phyloP scores from a whole-genome alignment of 2,113 vertebrate genomes.

The Brachyhypopomus gauderio region DNA sequence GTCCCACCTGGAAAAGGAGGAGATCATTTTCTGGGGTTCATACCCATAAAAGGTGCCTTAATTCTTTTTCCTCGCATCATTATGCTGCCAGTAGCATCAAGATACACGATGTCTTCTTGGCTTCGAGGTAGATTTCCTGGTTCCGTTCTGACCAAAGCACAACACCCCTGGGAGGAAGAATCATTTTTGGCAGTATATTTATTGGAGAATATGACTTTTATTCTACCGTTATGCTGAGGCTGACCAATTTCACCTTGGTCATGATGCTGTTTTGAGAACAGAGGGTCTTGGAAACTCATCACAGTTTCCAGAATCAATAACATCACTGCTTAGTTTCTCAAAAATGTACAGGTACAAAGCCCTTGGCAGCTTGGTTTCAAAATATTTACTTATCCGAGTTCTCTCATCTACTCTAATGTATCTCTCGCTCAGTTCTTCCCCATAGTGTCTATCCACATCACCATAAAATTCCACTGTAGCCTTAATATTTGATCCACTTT shows the following conservation, averaged over 20 bases:
- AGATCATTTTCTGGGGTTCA: conserved; percentile 21
- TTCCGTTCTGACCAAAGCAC: conserved; percentile 40
- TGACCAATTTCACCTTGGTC: not conserved
- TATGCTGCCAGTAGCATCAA: conserved; percentile 45
- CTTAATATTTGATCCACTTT: not conserved
- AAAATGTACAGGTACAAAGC: conserved; percentile 2
- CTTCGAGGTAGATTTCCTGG: conserved; percentile 1
- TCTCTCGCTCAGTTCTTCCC: not conserved
- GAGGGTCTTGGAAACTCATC: conserved; percentile 4
- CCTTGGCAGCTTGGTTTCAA: not conserved
- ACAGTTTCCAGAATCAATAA: not conserved
- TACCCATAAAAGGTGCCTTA: conserved; percentile 33
- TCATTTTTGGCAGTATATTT: conserved; percentile 32
- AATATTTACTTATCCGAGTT: not conserved
- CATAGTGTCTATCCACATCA: not conserved
- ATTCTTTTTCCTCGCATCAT: not conserved
- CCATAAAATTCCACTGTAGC: conserved; percentile 14
- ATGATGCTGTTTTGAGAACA: not conserved
- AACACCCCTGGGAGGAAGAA: conserved; percentile 40
- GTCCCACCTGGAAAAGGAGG: conserved; percentile 39
- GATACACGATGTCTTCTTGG: conserved; percentile 40
- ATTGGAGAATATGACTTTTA: not conserved
- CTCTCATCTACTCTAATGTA: not conserved
- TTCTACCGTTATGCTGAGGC: not conserved
- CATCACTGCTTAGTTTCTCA: conserved; percentile 1